Percentiles rank a stretch among this genome's conserved stretches.
Conservation (phyloP, 2,888 invertebrate genomes). For the Petrophora chlorosata region DNA sequence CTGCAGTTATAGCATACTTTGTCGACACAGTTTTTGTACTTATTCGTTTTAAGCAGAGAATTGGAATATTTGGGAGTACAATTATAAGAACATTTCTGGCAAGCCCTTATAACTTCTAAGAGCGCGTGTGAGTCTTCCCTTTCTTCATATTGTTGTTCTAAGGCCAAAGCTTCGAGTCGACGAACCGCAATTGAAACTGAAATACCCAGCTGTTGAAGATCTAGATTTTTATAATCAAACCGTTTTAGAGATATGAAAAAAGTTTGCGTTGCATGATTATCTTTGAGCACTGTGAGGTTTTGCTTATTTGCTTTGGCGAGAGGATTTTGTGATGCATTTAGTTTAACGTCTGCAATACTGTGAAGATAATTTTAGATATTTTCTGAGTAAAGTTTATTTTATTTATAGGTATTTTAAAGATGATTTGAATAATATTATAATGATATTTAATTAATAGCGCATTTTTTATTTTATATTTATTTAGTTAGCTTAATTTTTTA, state of each 20-base stretch:
- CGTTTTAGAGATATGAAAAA: constrained; percentile 16
- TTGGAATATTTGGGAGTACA: too few species aligned
- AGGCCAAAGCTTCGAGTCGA: constrained; percentile 13
- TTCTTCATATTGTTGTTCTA: constrained; percentile 1
- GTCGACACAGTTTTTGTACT: too few species aligned
- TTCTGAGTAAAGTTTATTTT: too few species aligned
- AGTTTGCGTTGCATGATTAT: constrained; percentile 15
- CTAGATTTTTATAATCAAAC: constrained; percentile 30
- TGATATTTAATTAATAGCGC: too few species aligned
- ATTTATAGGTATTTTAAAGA: not conserved
- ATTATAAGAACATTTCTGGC: too few species aligned
- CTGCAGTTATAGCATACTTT: too few species aligned
- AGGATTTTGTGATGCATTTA: not conserved
- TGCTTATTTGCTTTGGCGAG: not conserved
- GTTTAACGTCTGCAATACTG: not conserved
- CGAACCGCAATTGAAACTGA: constrained; percentile 19
- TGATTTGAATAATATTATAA: too few species aligned
- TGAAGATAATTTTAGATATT: not conserved
- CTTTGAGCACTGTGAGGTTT: constrained; percentile 1
- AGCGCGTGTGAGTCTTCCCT: too few species aligned
- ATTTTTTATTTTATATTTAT: too few species aligned
- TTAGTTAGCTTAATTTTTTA: too few species aligned
- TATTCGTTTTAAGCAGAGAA: too few species aligned
- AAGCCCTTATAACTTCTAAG: too few species aligned
- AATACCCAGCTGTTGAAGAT: constrained; percentile 24